Percentiles rank a stretch among this genome's conserved stretches.
Conservation (phyloP, 2,888 invertebrate genomes). For the Peribatodes rhomboidaria region DNA sequence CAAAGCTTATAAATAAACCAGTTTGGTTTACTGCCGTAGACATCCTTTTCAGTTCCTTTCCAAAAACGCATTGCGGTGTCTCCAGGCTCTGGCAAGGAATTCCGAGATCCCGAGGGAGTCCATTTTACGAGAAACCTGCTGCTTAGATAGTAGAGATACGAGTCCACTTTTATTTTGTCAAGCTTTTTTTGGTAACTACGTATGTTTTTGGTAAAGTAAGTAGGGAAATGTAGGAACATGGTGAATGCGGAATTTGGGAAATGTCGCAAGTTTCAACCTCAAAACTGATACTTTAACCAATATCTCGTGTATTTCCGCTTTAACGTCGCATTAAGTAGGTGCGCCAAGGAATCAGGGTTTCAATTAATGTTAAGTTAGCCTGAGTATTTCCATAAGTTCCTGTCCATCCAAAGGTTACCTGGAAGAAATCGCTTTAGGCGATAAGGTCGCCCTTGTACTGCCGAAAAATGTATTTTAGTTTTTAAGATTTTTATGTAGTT, state of each 20-base stretch:
- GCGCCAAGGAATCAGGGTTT: too few relatives aligned
- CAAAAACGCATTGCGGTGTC: conserved; percentile 35
- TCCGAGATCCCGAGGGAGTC: conserved; percentile 20
- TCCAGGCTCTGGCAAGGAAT: conserved; percentile 14
- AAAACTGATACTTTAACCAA: too few relatives aligned
- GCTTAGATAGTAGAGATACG: conserved; percentile 20
- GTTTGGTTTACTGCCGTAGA: conserved; percentile 25
- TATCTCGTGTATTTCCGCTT: too few relatives aligned
- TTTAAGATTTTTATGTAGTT: too few relatives aligned
- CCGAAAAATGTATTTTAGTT: too few relatives aligned
- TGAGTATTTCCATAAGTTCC: too few relatives aligned
- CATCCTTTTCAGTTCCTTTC: conserved; percentile 27
- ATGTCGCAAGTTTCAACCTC: neutral
- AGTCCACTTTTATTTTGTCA: conserved; percentile 20
- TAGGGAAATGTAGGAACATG: neutral
- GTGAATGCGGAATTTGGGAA: neutral
- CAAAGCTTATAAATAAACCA: conserved; percentile 32
- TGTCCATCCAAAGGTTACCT: too few relatives aligned
- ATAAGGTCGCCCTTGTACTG: too few relatives aligned
- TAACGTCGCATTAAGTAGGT: too few relatives aligned
- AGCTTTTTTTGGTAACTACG: conserved; percentile 13
- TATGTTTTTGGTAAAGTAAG: neutral
- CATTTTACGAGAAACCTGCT: conserved; percentile 22
- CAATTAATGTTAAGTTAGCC: too few relatives aligned
- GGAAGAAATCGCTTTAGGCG: too few relatives aligned